Evolutionary conservation across 2,113 vertebrate genomes (phyloP), one percentile per base, ranked within the genome.

Genomic region (Gnathonemus echidnorhynchus): DNA sequence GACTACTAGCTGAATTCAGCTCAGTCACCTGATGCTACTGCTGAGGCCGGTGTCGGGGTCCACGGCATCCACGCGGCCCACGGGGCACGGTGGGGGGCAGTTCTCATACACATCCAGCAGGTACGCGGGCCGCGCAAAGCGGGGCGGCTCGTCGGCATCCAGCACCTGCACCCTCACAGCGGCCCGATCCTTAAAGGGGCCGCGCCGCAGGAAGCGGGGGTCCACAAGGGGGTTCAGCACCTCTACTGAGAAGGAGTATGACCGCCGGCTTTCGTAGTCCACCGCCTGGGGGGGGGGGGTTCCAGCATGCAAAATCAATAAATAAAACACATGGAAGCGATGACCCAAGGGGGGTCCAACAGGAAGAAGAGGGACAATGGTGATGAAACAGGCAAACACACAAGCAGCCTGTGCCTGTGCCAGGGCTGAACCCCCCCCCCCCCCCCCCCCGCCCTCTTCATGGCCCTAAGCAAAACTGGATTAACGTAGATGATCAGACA

Each of bases 191-290:
- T 98, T 98, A 91, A 98, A 97, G 91, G 97, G 94, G 92, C 97
- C 97, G 48, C 96, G 96, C 3, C 97, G 96, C 58, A 98, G 92
- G 92, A 97, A 98, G 52, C 96, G 97, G 1, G 97, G 97, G 91
- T 98, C 97, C 6, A 98, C 97, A 3, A 95, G 95, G 0, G 97
- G 97, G 94, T 98, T 98, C 92, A 97, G 95, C 52, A 97, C 97
- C 90, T 98, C 97, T 86, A 98, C 97, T 0, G 96, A 97, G 92
- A 98, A 97, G 31, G 97, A 96, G 90, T 97, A 98, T 46, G 97
- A 96, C 87, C 94, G 97, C 0, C 95, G 94, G 90, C 94, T 96
- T 93, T 98, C 97, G 8, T 97, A 98, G 95, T 98, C 97, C 0
- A 98, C 95, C 6, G 95, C 93, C 97, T 98, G 45, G 1, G 46